Percentiles rank a stretch among this genome's conserved stretches.
These are phyloP conservation scores for Alfaro cultratus DNA, from an alignment of 2,797 vertebrate species.

Conservation along the genomic window DNA sequence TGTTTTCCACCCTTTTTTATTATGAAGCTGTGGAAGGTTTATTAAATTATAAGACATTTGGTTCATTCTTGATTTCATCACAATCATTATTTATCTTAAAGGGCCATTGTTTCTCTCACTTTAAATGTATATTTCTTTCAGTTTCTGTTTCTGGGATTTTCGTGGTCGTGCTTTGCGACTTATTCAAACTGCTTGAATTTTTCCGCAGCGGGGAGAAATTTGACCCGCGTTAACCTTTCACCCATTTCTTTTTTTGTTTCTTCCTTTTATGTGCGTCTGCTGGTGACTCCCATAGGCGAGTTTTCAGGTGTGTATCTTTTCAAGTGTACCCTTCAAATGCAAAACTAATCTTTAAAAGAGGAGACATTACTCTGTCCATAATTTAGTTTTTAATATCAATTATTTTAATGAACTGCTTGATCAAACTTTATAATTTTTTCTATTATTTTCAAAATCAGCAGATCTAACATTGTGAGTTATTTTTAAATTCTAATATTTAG, in stretches of 20 bases:
- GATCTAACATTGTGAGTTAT: neutral
- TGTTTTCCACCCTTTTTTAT: neutral
- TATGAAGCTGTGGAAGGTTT: neutral
- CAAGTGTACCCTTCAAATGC: slow-evolving; percentile 46
- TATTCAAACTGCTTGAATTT: slow-evolving; percentile 34
- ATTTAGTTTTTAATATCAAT: neutral
- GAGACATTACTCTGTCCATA: slow-evolving; percentile 5
- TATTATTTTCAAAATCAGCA: neutral
- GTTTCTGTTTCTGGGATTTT: slow-evolving; percentile 4
- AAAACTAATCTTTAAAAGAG: slow-evolving; percentile 14
- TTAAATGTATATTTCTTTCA: slow-evolving; percentile 6
- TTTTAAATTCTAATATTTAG: neutral
- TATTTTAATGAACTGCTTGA: neutral
- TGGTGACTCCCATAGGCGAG: slow-evolving; percentile 93
- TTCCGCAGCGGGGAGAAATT: slow-evolving; percentile 54
- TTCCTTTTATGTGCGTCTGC: slow-evolving; percentile 85
- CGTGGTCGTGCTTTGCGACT: neutral
- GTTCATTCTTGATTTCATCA: slow-evolving; percentile 3
- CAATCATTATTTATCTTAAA: slow-evolving; percentile 2
- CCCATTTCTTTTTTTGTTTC: slow-evolving; percentile 76
- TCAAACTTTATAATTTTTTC: neutral
- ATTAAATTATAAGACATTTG: neutral
- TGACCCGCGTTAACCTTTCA: slow-evolving; percentile 83
- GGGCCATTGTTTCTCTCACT: neutral
- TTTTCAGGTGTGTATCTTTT: slow-evolving; percentile 99